A percentile compares a stretch with the other conserved stretches of the same genome.
Conservation (phyloP, 92 coral and sea anemone species). For the Palythoa heliodiscus region DNA sequence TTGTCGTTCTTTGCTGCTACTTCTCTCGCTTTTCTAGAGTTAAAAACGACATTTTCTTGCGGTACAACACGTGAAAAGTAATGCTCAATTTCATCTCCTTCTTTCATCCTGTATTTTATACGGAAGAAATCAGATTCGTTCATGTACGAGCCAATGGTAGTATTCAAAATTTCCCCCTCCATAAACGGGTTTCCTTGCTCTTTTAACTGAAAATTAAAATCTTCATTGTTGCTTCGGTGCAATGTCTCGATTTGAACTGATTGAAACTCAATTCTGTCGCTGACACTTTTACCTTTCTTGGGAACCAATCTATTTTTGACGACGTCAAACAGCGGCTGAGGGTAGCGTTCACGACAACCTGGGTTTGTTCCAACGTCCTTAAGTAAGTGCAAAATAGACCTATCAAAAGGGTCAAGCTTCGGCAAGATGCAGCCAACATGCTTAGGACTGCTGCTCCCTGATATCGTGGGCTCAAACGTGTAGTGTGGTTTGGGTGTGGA, state of each 20-base stretch:
- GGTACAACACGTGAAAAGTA: conserved; percentile 72
- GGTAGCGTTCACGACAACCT: conserved; percentile 63
- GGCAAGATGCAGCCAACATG: conserved; percentile 64
- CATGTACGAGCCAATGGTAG: conserved; percentile 46
- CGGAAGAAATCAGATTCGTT: conserved; percentile 71
- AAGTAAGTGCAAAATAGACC: conserved; percentile 65
- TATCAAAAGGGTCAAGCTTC: conserved; percentile 77
- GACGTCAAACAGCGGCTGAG: conserved; percentile 69
- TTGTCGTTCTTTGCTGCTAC: not conserved
- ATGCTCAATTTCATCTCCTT: conserved; percentile 34
- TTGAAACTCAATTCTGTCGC: conserved; percentile 21
- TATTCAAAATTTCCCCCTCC: not conserved
- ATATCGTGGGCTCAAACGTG: conserved; percentile 24
- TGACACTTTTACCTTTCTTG: conserved; percentile 29
- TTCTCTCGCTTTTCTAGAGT: conserved; percentile 23
- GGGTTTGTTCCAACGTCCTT: conserved; percentile 74
- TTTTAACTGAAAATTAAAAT: conserved; percentile 25
- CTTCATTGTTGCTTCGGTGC: conserved; percentile 59
- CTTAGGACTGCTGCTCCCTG: not conserved
- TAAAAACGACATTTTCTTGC: conserved; percentile 25
- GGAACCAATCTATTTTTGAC: conserved; percentile 67
- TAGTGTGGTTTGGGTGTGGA: conserved; percentile 30
- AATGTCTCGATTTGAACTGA: conserved; percentile 63
- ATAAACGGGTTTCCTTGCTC: conserved; percentile 50
- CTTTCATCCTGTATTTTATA: conserved; percentile 54